Percentiles rank a stretch among this genome's conserved stretches.
Conservation (phyloP, 2,113 vertebrate species). For the Loxodonta africana region DNA sequence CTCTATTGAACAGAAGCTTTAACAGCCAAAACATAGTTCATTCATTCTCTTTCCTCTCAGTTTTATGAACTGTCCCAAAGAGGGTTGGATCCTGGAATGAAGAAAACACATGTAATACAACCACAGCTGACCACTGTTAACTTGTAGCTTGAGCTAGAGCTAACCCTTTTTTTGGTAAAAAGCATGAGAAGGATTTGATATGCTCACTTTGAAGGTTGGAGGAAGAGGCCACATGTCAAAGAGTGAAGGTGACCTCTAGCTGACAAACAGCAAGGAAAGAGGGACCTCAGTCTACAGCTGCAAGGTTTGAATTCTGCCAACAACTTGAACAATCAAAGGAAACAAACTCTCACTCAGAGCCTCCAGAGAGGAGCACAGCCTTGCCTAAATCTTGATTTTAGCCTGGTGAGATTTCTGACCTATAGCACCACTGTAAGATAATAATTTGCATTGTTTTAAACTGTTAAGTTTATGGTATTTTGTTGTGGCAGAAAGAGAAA, state of each 20-base stretch:
- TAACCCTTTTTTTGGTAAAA: neutral
- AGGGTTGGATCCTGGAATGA: neutral
- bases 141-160: neutral
- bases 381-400: neutral
- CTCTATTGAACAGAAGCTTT: neutral
- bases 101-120: neutral
- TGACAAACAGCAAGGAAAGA: neutral
- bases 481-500: neutral
- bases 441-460: neutral
- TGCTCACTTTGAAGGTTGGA: neutral
- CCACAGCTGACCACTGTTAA: neutral
- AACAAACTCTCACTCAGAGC: neutral
- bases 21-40: neutral
- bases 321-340: neutral
- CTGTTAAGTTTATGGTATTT: neutral
- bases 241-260: neutral
- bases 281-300: neutral
- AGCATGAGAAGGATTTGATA: neutral
- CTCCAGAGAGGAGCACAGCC: neutral
- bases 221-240: neutral
- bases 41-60: neutral
- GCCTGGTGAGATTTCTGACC: neutral
- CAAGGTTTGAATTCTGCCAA: neutral
- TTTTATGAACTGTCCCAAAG: neutral
- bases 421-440: no score